phyloP scores from a whole-genome alignment of 1,140 invertebrate species.

The Medauroidea extradentata region DNA sequence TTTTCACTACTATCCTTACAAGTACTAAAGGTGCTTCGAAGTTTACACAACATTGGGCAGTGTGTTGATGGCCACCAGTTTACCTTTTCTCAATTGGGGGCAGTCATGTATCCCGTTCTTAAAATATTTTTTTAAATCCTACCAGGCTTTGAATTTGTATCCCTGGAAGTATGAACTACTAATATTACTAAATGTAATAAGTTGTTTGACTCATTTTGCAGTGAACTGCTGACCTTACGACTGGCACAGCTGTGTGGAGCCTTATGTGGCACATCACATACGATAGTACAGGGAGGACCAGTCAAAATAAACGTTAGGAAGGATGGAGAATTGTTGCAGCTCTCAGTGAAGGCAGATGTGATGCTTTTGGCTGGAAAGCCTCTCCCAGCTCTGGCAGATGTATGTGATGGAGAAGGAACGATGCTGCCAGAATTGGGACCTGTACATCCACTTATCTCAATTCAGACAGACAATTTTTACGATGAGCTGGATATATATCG shows the following conservation, averaged over 20 bases:
- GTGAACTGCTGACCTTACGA: slow-evolving; percentile 62
- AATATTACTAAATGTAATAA: too few relatives aligned
- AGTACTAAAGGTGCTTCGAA: too few relatives aligned
- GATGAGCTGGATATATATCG: slow-evolving; percentile 57
- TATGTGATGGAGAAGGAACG: slow-evolving; percentile 39
- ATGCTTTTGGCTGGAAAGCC: slow-evolving; percentile 59
- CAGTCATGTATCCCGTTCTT: too few relatives aligned
- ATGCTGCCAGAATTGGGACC: slow-evolving; percentile 67
- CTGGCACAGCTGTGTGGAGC: slow-evolving; percentile 66
- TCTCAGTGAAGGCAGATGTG: slow-evolving; percentile 57
- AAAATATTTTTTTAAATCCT: too few relatives aligned
- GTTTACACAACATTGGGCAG: too few relatives aligned
- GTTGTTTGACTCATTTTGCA: too few relatives aligned
- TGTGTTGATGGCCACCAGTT: too few relatives aligned
- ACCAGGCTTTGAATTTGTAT: too few relatives aligned
- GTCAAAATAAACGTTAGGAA: slow-evolving; percentile 50
- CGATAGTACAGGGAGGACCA: slow-evolving; percentile 51
- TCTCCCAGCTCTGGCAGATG: slow-evolving; percentile 50
- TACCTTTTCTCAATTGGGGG: too few relatives aligned
- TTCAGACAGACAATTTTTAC: slow-evolving; percentile 61
- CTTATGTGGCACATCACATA: slow-evolving; percentile 41
- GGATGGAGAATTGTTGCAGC: slow-evolving; percentile 57
- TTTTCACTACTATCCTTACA: too few relatives aligned
- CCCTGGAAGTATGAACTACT: too few relatives aligned
- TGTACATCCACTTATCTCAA: slow-evolving; percentile 61